Evolutionary conservation across 1,140 invertebrate genomes (phyloP).

Genomic region (Sinella curviseta): DNA sequence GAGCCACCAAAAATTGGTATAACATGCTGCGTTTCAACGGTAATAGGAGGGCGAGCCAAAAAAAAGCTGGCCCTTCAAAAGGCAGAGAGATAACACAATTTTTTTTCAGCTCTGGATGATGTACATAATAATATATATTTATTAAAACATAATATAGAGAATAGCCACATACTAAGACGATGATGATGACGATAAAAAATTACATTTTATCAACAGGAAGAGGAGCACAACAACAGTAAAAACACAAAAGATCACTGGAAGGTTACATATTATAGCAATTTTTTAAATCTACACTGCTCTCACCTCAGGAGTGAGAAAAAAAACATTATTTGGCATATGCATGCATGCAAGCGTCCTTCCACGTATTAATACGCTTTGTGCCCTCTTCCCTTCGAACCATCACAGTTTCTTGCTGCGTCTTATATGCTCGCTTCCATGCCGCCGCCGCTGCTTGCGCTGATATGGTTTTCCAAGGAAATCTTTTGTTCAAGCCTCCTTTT

Average conservation of each 20-base stretch:
- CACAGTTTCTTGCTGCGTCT: neutral
- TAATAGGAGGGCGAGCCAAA: no score
- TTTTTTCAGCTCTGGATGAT: no score
- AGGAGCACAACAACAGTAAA: neutral
- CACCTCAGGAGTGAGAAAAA: neutral
- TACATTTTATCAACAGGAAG: constrained; percentile 23
- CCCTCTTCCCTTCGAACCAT: neutral
- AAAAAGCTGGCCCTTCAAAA: no score
- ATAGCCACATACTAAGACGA: neutral
- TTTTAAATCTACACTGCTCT: neutral
- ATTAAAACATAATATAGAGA: no score
- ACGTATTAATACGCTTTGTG: no score
- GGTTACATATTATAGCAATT: constrained; percentile 14
- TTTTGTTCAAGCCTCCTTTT: constrained; percentile 20
- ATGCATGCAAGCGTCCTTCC: neutral
- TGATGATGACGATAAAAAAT: constrained; percentile 11
- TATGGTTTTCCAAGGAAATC: neutral
- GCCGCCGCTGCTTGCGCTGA: neutral
- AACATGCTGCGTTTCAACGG: no score
- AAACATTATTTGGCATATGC: neutral
- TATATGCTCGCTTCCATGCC: neutral
- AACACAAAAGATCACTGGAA: constrained; percentile 1
- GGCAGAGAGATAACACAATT: no score
- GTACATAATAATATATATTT: no score
- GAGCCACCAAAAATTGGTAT: no score